Base-by-base conservation (phyloP, 2,797 vertebrate genomes). In the Cossypha heuglini region DNA sequence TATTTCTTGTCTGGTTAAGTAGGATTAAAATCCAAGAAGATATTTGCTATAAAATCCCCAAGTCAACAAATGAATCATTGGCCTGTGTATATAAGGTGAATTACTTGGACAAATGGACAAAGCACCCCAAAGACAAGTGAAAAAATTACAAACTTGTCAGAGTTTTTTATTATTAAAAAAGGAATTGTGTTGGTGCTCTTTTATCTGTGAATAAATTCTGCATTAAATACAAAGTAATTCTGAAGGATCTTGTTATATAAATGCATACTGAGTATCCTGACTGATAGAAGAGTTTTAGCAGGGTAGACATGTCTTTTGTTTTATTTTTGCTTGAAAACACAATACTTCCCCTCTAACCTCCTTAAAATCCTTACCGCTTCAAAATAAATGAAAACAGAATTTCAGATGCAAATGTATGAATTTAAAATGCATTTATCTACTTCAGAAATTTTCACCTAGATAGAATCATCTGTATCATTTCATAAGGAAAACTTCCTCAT, bases 331-430 rank as follows among this genome's bases (percentile, higher is more conserved):
- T 66, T 63, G 42, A 71, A 90, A 92, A 85, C 10, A 25, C 33
- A 22, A 15, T 57, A 58, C 3, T 42, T 91, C 35, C 31, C 37
- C 66, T 72, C 28, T 66, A 59, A 51, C 11, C 4, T 75, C 20
- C 49, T 61, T 74, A 68, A 73, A 89, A 76, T 40, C 21, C n/a
- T 69, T 78, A 61, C 37, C 86, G 35, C 16, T 79, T 49, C 40
- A 94, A 93, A 93, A 75, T 42, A 73, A 74, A 90, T 38, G 12
- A 51, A 93, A 94, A 69, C 4, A 81, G 16, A 87, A 91, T 59
- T 64, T 93, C 62, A 86, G 45, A 73, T 16, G 52, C 0, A 1
- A 92, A 57, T 74, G 85, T 55, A 78, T 82, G 28, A 69, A 79
- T 90, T 86, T 72, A 26, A 94, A 93, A 90, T 33, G 31, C 4